Evolutionary conservation across 2,888 invertebrate genomes (phyloP), one percentile per base, ranked within the genome.

Genomic region (Hydriomena furcata): DNA sequence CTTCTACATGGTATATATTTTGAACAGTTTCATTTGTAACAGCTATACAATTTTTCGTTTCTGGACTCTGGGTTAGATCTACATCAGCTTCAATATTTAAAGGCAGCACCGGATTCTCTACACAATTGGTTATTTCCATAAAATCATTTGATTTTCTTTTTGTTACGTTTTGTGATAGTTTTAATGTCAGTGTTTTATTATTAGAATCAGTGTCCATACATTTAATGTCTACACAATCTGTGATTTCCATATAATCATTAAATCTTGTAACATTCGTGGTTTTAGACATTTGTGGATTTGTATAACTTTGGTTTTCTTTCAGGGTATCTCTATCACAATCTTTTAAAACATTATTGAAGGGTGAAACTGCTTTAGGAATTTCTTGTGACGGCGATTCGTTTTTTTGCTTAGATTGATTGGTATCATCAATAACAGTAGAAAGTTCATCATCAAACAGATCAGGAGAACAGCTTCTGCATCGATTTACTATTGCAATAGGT

Each of bases 381-480:
- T 61, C 58, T 51, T 8, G 38, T 42, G 36, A 58, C 53, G 3
- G 48, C 43, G 51, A 61, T 7, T 10, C 10, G 36, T 28, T 46
- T 40, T 63, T 41, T 42, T 65, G 57, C 53, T 53, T 44, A 55
- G 55, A 20, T 25, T n/a, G 11, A 23, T 38, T 49, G 28, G 20
- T 31, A 5, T 44, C 21, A 54, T 55, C 45, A 6, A 66, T 44
- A 10, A 78, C 61, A 21, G 63, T 56, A 28, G 70, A 68, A 0
- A 61, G 55, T 61, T 90, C 90, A 71, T 90, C 90, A 71, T 84
- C 91, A 80, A 91, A 91, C 32, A 91, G 62, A 66, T 91, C 91
- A 40, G 91, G 91, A 1, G 91, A 91, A 54, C 60, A 58, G 62
- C 87, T 80, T 70, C 89, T 80, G 13, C 45, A 54, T 24, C 56